phyloP scores from a whole-genome alignment of 2,113 vertebrate species.

The Mus pahari region DNA sequence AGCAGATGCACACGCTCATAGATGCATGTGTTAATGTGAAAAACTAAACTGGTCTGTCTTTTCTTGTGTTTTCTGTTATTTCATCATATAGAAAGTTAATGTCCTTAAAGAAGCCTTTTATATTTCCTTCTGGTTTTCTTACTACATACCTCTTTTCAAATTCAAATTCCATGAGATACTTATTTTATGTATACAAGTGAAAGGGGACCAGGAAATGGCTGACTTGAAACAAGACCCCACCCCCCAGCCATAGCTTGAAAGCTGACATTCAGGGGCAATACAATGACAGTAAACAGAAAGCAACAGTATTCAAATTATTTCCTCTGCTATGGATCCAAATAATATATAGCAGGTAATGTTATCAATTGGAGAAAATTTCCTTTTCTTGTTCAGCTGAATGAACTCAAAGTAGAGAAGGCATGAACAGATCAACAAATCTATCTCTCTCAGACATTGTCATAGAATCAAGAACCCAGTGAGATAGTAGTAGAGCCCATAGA shows the following conservation, averaged over 20 bases:
- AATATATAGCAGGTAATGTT: slow-evolving; percentile 71
- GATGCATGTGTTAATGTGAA: not conserved
- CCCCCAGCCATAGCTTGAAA: not conserved
- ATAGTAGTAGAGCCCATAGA: not conserved
- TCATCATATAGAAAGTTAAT: slow-evolving; percentile 42
- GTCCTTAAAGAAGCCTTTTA: slow-evolving; percentile 42
- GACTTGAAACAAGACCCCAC: slow-evolving; percentile 1
- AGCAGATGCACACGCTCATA: too few species aligned
- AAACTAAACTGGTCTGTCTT: slow-evolving; percentile 16
- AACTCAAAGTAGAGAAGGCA: slow-evolving; percentile 63
- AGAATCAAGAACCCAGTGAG: not conserved
- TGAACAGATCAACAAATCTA: slow-evolving; percentile 66
- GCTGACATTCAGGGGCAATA: slow-evolving; percentile 36
- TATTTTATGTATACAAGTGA: not conserved
- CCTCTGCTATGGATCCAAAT: slow-evolving; percentile 65
- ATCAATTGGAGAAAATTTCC: slow-evolving; percentile 67
- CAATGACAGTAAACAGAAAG: slow-evolving; percentile 59
- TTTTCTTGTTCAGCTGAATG: slow-evolving; percentile 66
- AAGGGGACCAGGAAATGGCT: not conserved
- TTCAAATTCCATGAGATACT: not conserved
- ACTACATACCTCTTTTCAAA: not conserved
- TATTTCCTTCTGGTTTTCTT: slow-evolving; percentile 57
- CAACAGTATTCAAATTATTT: slow-evolving; percentile 63
- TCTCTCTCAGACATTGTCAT: not conserved
- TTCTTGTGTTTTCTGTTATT: slow-evolving; percentile 61